A percentile compares a stretch with the other conserved stretches of the same genome.
These are phyloP conservation scores for Eristalis intricaria DNA, from an alignment of 2,888 invertebrate genomes.

Conservation along the genomic window DNA sequence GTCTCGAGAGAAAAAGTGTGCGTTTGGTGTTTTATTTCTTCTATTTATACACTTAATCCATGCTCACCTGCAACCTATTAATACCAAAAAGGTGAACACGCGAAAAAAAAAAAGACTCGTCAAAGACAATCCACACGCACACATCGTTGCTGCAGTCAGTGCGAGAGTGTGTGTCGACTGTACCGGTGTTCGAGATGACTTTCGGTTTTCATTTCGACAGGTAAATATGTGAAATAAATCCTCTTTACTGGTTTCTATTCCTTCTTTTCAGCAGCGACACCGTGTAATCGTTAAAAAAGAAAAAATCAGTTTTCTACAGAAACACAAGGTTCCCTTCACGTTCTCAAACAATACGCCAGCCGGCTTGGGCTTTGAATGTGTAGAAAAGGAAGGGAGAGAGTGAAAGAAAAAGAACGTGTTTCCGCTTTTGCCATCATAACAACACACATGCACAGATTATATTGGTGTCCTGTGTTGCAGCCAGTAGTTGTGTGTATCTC, in stretches of 20 bases:
- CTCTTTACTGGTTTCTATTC: constrained; percentile 26
- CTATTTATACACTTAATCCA: constrained; percentile 15
- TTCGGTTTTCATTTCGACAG: constrained; percentile 63
- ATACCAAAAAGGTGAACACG: not conserved
- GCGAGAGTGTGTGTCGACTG: not conserved
- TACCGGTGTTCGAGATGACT: constrained; percentile 48
- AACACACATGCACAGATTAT: constrained; percentile 6
- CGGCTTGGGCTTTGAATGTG: constrained; percentile 36
- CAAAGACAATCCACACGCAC: not conserved
- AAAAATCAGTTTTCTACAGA: constrained; percentile 33
- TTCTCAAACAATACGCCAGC: constrained; percentile 22
- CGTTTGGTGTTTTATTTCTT: not conserved
- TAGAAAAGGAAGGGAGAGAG: not conserved
- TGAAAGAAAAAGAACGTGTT: constrained; percentile 40
- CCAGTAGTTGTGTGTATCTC: constrained; percentile 1
- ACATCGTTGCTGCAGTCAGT: not conserved
- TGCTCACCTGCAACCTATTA: constrained; percentile 4
- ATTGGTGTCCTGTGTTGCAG: constrained; percentile 7
- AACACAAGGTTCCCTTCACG: constrained; percentile 5
- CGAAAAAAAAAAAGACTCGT: constrained; percentile 1
- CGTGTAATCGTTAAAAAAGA: constrained; percentile 37
- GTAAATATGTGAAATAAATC: constrained; percentile 46
- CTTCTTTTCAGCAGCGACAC: constrained; percentile 29
- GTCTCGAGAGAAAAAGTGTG: not conserved
- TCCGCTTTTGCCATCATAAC: constrained; percentile 52